These are phyloP conservation scores for Steinernema khuongi DNA, from an alignment of 1,140 invertebrate genomes.

Conservation along the genomic window DNA sequence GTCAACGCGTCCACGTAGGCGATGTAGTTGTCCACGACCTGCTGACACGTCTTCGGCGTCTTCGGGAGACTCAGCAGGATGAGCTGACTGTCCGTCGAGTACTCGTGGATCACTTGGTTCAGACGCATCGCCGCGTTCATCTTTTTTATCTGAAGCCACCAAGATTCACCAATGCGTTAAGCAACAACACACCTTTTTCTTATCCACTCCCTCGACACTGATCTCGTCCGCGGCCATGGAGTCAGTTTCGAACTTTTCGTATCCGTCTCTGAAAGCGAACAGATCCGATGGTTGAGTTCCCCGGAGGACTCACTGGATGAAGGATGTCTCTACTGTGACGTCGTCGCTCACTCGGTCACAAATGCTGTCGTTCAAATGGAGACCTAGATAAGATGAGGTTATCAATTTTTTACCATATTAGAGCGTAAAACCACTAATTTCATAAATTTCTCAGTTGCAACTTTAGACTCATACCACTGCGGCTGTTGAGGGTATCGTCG, in stretches of 20 bases:
- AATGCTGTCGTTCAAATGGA: constrained; percentile 37
- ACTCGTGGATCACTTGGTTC: constrained; percentile 93
- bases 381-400: constrained; percentile 39
- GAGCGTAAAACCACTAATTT: constrained; percentile 14
- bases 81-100: constrained; percentile 90
- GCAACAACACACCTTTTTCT: constrained; percentile 33
- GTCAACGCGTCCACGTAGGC: constrained; percentile 97
- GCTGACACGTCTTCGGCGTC: constrained; percentile 69
- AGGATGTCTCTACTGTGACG: constrained; percentile 29
- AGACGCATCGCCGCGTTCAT: constrained; percentile 98
- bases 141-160: constrained; percentile 60
- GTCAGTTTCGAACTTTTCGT: constrained; percentile 16
- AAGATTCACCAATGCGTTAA: constrained; percentile 12
- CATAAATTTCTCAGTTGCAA: constrained; percentile 33
- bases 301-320: constrained; percentile 24
- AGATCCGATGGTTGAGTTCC: constrained; percentile 2
- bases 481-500: constrained; percentile 28
- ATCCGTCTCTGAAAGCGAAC: neutral
- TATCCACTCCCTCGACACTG: constrained; percentile 40
- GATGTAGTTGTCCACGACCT: constrained; percentile 72
- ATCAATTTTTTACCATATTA: neutral
- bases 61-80: constrained; percentile 95
- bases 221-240: constrained; percentile 6
- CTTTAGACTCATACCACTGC: constrained; percentile 20
- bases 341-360: constrained; percentile 34